These are phyloP conservation scores for Lepidurus couesii DNA, from an alignment of 1,140 invertebrate genomes.

Conservation along the genomic window DNA sequence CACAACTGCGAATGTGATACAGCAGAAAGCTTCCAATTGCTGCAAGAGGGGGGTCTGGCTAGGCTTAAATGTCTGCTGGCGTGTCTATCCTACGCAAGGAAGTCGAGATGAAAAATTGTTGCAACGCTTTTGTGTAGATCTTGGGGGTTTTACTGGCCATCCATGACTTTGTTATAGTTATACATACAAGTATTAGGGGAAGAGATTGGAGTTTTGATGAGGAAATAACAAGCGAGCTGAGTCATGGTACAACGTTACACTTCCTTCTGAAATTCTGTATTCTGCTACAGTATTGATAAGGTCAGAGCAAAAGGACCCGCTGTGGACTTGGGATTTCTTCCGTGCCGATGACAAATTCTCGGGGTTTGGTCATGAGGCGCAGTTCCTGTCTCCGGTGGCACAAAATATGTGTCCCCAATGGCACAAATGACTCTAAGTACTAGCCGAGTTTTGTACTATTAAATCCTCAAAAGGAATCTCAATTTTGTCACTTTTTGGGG, in stretches of 20 bases:
- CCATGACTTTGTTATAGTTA: background rate
- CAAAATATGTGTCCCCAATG: no score
- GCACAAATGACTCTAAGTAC: no score
- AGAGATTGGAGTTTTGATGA: background rate
- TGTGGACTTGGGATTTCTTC: background rate
- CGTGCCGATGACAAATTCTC: background rate
- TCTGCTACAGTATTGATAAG: background rate
- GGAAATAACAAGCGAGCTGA: background rate
- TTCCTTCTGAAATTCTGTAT: background rate
- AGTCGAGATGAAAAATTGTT: slow-evolving; percentile 6
- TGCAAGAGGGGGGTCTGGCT: background rate
- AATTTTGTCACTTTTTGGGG: no score
- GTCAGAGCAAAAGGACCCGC: background rate
- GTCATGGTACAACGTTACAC: background rate
- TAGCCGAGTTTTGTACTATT: no score
- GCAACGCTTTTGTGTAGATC: background rate
- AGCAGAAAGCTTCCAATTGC: slow-evolving; percentile 9
- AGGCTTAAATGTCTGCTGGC: no score
- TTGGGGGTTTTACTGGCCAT: background rate
- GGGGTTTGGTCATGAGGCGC: background rate
- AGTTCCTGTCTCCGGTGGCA: background rate
- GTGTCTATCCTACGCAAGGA: no score
- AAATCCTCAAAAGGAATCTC: no score
- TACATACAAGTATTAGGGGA: background rate
- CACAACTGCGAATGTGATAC: background rate